phyloP scores from a whole-genome alignment of 2,113 vertebrate genomes.

The Prolemur simus region DNA sequence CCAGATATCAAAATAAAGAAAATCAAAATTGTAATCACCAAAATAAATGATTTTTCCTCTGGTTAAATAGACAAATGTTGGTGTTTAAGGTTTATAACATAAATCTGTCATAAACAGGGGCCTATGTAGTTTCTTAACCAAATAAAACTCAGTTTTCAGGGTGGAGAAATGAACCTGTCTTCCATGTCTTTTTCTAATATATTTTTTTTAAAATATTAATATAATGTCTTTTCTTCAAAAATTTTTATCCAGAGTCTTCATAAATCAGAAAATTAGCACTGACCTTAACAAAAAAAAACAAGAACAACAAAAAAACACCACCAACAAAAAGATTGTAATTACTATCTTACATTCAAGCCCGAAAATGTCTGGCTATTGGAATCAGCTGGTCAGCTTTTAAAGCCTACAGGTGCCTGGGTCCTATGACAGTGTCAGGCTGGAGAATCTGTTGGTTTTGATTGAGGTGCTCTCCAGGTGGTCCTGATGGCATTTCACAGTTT shows the following conservation, averaged over 20 bases:
- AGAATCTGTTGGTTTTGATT: background rate
- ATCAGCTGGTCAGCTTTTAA: background rate
- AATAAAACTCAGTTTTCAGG: background rate
- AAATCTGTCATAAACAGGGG: background rate
- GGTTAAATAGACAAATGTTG: background rate
- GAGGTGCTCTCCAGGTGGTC: background rate
- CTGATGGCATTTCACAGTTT: background rate
- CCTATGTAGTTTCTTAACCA: background rate
- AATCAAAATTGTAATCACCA: background rate
- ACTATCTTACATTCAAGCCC: background rate
- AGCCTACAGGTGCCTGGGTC: background rate
- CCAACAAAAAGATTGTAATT: background rate
- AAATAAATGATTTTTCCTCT: slow-evolving; percentile 11
- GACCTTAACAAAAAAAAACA: background rate
- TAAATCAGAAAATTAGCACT: slow-evolving; percentile 9
- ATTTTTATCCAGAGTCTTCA: background rate
- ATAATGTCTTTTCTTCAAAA: background rate
- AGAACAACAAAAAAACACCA: background rate
- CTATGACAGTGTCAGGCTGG: background rate
- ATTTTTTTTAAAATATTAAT: background rate
- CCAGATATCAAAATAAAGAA: slow-evolving; percentile 17
- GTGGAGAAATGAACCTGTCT: background rate
- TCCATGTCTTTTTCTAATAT: background rate
- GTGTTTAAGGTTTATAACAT: slow-evolving; percentile 20
- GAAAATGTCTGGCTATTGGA: background rate